These are phyloP conservation scores for Lagorchestes hirsutus DNA, from an alignment of 2,797 vertebrate species.

Conservation along the genomic window DNA sequence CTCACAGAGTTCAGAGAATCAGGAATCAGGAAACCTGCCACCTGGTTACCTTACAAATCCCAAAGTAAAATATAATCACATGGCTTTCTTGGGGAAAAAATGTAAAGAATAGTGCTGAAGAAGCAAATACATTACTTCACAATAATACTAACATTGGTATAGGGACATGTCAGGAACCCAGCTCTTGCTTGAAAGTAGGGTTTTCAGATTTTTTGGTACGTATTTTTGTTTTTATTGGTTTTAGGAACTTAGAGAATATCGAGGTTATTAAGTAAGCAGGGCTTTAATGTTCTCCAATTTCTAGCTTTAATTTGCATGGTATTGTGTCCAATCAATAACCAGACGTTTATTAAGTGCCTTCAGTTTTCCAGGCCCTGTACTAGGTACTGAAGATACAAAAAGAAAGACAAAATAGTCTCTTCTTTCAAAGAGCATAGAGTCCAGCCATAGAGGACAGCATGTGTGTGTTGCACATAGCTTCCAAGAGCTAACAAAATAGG, in stretches of 20 bases:
- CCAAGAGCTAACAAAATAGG: background rate
- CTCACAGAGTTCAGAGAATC: background rate
- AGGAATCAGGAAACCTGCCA: background rate
- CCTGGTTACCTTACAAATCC: background rate
- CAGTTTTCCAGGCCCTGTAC: background rate
- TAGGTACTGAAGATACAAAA: background rate
- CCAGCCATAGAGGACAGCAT: background rate
- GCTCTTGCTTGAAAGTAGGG: background rate
- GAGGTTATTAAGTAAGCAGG: background rate
- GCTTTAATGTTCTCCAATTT: background rate
- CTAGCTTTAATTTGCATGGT: background rate
- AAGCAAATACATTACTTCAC: background rate
- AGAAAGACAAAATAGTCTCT: background rate
- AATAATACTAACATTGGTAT: background rate
- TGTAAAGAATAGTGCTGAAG: background rate
- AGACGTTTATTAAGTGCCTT: background rate
- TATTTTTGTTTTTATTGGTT: background rate
- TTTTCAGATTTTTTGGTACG: background rate
- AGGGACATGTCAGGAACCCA: background rate
- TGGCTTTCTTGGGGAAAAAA: background rate
- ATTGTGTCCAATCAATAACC: background rate
- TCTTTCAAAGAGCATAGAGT: background rate
- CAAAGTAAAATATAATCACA: background rate
- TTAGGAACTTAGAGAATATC: background rate
- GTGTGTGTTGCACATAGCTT: background rate